Percentiles rank a stretch among this genome's conserved stretches.
These are phyloP conservation scores for Ptilorrhoa leucosticta DNA, from an alignment of 2,113 vertebrate species.

Conservation along the genomic window DNA sequence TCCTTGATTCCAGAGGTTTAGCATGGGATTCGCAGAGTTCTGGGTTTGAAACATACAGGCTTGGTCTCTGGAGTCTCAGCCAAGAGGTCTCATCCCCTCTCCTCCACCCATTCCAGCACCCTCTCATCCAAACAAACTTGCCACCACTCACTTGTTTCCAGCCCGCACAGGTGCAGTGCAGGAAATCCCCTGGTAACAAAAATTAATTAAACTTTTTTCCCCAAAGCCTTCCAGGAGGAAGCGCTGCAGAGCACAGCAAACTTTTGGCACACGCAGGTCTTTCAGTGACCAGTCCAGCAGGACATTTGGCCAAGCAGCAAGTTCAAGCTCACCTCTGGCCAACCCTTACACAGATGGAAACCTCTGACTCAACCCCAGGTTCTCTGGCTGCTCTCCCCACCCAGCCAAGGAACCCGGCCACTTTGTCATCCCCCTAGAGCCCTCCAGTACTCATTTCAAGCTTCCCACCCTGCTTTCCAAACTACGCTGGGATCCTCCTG, in stretches of 20 bases:
- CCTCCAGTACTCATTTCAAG: not conserved
- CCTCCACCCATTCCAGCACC: not conserved
- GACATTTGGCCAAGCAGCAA: not conserved
- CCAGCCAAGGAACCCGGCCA: slow-evolving; percentile 21
- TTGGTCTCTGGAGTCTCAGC: not conserved
- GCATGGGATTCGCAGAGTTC: not conserved
- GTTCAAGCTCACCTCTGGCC: slow-evolving; percentile 61
- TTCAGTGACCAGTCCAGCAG: not conserved
- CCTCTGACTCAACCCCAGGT: slow-evolving; percentile 55
- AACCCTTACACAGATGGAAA: slow-evolving; percentile 62
- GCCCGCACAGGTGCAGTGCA: not conserved
- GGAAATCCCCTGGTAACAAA: not conserved
- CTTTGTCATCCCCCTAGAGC: slow-evolving; percentile 47
- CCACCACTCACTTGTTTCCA: not conserved
- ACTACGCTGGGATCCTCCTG: not conserved
- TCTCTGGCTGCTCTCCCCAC: slow-evolving; percentile 17
- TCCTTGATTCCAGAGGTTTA: not conserved
- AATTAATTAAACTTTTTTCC: not conserved
- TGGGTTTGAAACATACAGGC: not conserved
- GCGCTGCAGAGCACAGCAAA: not conserved
- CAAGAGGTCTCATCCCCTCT: not conserved
- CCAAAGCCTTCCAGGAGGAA: not conserved
- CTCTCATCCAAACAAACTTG: not conserved
- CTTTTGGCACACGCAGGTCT: not conserved
- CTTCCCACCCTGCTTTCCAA: slow-evolving; percentile 41